Evolutionary conservation across 2,888 invertebrate species (phyloP).

Genomic region (Thymelicus lineola): DNA sequence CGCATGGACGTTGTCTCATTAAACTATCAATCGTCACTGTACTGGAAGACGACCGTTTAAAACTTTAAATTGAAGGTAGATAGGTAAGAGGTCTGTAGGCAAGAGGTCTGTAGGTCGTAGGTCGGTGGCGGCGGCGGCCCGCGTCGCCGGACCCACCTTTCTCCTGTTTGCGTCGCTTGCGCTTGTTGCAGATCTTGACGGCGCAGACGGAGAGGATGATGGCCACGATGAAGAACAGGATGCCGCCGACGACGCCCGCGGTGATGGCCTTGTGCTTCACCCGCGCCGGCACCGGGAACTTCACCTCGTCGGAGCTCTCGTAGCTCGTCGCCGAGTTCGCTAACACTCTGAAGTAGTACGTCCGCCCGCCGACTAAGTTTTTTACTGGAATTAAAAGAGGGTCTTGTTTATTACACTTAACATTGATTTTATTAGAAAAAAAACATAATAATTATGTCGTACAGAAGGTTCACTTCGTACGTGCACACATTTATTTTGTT

Average conservation of each 20-base stretch:
- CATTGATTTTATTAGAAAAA: too few species aligned
- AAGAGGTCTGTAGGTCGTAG: not conserved
- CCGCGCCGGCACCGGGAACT: slow-evolving; percentile 94
- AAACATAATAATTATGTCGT: too few species aligned
- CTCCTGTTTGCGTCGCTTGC: slow-evolving; percentile 98
- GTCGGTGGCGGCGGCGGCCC: slow-evolving; percentile 66
- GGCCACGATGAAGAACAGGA: slow-evolving; percentile 98
- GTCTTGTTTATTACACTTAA: not conserved
- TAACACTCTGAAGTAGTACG: slow-evolving; percentile 96
- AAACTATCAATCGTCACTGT: not conserved
- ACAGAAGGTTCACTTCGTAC: too few species aligned
- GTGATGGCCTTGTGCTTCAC: slow-evolving; percentile 98
- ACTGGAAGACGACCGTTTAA: not conserved
- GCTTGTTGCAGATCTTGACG: slow-evolving; percentile 98
- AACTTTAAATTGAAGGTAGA: not conserved
- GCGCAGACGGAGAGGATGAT: slow-evolving; percentile 98
- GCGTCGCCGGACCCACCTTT: slow-evolving; percentile 90
- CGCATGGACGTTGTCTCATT: not conserved
- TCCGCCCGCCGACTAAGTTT: slow-evolving; percentile 95
- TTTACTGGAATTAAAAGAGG: slow-evolving; percentile 87
- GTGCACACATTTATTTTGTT: too few species aligned
- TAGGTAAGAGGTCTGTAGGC: slow-evolving; percentile 3
- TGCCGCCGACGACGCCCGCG: slow-evolving; percentile 98
- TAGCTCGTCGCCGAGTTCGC: slow-evolving; percentile 94
- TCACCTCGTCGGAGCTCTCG: slow-evolving; percentile 94